These are phyloP conservation scores for Pemphredon lugubris DNA, from an alignment of 2,888 invertebrate species.

Conservation along the genomic window DNA sequence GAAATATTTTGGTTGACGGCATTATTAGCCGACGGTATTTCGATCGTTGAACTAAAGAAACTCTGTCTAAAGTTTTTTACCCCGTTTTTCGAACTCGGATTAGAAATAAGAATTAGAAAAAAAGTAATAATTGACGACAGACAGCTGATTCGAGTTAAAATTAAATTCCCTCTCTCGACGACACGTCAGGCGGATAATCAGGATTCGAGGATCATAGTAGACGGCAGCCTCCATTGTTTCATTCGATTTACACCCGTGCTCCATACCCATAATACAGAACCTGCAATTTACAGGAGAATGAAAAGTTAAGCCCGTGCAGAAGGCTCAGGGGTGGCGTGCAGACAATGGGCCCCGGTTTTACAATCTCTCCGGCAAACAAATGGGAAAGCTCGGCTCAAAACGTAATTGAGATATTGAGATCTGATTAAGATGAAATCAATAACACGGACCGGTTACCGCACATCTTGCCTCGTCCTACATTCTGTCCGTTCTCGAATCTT, in stretches of 20 bases:
- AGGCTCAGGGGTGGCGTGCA: constrained; percentile 78
- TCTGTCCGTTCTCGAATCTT: constrained; percentile 43
- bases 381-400: constrained; percentile 76
- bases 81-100: too few species aligned
- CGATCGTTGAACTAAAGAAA: too few species aligned
- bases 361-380: constrained; percentile 80
- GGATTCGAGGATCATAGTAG: constrained; percentile 68
- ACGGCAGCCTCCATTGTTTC: constrained; percentile 75
- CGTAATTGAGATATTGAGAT: constrained; percentile 81
- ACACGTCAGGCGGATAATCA: constrained; percentile 66
- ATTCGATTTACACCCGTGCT: constrained; percentile 78
- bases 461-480: constrained; percentile 61
- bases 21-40: too few species aligned
- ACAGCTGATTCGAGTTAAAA: constrained; percentile 62
- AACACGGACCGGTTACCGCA: constrained; percentile 66
- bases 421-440: constrained; percentile 81
- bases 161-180: constrained; percentile 66
- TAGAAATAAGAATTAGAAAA: neutral
- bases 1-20: neutral
- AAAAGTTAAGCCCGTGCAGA: constrained; percentile 79
- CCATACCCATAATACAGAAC: constrained; percentile 74
- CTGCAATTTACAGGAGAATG: constrained; percentile 81
- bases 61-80: too few species aligned
- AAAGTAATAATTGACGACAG: constrained; percentile 57
- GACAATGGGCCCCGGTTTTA: constrained; percentile 78